phyloP scores from a whole-genome alignment of 2,888 invertebrate species.

The Cryptocephalus primarius region DNA sequence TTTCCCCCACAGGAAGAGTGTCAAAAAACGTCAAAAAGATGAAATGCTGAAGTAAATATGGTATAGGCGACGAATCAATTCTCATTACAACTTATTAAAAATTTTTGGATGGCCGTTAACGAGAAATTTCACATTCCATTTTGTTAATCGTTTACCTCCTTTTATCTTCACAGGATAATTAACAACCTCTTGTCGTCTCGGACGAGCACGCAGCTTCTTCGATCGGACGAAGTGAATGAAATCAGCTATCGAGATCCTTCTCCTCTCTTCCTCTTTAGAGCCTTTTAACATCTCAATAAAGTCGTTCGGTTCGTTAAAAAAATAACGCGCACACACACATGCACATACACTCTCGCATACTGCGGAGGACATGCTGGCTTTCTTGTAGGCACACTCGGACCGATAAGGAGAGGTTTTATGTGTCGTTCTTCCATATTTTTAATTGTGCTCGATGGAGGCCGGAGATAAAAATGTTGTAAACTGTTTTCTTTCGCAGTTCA shows the following conservation, averaged over 20 bases:
- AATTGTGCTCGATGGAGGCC: slow-evolving; percentile 24
- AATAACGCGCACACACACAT: slow-evolving; percentile 2
- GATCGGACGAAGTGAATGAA: slow-evolving; percentile 27
- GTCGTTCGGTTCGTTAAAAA: slow-evolving; percentile 13
- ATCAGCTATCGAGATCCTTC: slow-evolving; percentile 26
- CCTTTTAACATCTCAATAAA: slow-evolving; percentile 28
- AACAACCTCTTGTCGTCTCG: slow-evolving; percentile 30
- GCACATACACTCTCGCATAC: slow-evolving; percentile 3
- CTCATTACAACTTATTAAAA: background rate
- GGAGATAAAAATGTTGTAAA: slow-evolving; percentile 12
- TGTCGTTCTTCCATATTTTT: slow-evolving; percentile 15
- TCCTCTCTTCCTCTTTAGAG: background rate
- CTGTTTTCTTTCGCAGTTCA: too few relatives aligned
- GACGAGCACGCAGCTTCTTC: slow-evolving; percentile 29
- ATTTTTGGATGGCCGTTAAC: background rate
- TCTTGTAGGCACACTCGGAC: slow-evolving; percentile 15
- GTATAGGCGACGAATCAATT: too few relatives aligned
- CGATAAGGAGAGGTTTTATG: slow-evolving; percentile 18
- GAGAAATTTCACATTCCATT: background rate
- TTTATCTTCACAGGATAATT: slow-evolving; percentile 27
- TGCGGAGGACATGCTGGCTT: slow-evolving; percentile 17
- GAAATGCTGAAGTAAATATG: too few relatives aligned
- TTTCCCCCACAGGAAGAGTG: too few relatives aligned
- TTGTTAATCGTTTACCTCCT: slow-evolving; percentile 27
- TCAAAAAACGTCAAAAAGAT: too few relatives aligned